A percentile compares a stretch with the other conserved stretches of the same genome.
Evolutionary conservation across 2,797 vertebrate genomes (phyloP).

Genomic region (Pipistrellus kuhlii): DNA sequence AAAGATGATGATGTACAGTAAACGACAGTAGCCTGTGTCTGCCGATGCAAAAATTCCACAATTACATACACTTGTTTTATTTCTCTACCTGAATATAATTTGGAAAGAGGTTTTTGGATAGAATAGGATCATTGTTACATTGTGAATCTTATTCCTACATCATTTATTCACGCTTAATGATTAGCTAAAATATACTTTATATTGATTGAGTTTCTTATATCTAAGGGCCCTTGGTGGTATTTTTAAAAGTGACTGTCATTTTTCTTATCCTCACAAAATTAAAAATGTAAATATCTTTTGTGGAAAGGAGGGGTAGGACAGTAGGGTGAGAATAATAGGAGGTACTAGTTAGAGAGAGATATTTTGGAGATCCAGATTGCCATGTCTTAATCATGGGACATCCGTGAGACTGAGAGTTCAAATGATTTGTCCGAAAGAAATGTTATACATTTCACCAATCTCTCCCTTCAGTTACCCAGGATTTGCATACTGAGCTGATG

Average conservation of each 20-base stretch:
- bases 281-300: slow-evolving; percentile 30
- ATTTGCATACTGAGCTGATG: neutral
- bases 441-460: neutral
- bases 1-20: slow-evolving; percentile 70
- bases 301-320: neutral
- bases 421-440: neutral
- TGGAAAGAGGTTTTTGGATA: slow-evolving; percentile 53
- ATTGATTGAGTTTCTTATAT: slow-evolving; percentile 56
- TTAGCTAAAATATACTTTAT: slow-evolving; percentile 44
- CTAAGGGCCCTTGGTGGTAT: neutral
- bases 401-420: neutral
- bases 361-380: neutral
- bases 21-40: neutral
- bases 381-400: neutral
- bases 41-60: neutral
- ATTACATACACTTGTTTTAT: slow-evolving; percentile 31
- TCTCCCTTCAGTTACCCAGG: neutral
- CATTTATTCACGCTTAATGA: slow-evolving; percentile 52
- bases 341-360: neutral
- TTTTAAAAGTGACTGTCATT: slow-evolving; percentile 57
- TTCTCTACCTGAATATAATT: slow-evolving; percentile 45
- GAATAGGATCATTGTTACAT: slow-evolving; percentile 10
- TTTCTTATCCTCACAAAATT: slow-evolving; percentile 44
- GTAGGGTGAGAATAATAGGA: neutral
- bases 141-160: slow-evolving; percentile 53